Evolutionary conservation across 1,140 invertebrate species (phyloP), one percentile per base, ranked within the genome.

Genomic region (Andricus grossulariae): DNA sequence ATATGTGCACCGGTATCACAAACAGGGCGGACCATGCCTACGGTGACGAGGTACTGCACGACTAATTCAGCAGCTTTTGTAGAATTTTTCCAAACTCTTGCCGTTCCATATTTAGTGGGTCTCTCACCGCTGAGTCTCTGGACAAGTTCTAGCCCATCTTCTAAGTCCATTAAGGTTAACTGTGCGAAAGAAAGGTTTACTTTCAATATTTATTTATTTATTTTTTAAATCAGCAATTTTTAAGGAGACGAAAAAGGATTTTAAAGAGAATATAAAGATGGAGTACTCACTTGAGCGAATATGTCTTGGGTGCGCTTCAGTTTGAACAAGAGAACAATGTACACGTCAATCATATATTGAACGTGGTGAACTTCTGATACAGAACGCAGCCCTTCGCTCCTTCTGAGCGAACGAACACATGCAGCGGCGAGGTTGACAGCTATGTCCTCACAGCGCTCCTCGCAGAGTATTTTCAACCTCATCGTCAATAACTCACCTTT

Each of bases 381-480:
- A 72, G 87, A 89, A 76, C 88, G 88, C 80, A 89, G 84, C 76
- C 87, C 86, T 84, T 91, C 89, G 83, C 87, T 89, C 71, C 88
- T 85, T 75, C 88, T 85, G 16, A 92, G 86, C 54, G 90, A 92
- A 74, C 90, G 88, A 11, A 92, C 86, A 76, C 92, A 93, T 16
- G 92, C 91, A 55, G 90, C 91, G 39, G 92, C 91, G 80, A 93
- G 90, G 84, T 91, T 90, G 45, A 93, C 88, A 78, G 93, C 93
- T 79, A 93, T 88, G 81, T 93, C 92, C 87, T 93, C 92, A 88
- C 93, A 93, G 79, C 90, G 90, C 74, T 91, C 90, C 83, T 93
- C 92, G 82, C 92, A 92, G 75, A 93, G 89, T 85, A 91, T 92
- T 83, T 92, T 92, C 76, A 93, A 86, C 82, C 93, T 90, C 87